These are phyloP conservation scores for Asobara japonica DNA, from an alignment of 1,140 invertebrate species.

Conservation along the genomic window DNA sequence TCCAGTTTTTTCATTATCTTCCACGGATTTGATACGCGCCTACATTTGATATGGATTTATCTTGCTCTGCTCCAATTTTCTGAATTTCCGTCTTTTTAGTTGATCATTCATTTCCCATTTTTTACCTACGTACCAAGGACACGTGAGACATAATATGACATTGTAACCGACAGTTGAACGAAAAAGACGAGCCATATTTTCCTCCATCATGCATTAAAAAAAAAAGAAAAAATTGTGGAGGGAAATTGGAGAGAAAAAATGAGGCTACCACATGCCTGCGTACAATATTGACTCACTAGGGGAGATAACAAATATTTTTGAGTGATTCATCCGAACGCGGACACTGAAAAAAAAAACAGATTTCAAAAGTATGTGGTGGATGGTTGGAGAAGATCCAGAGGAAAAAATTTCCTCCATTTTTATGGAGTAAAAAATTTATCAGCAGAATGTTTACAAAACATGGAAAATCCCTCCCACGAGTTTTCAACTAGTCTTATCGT, in stretches of 20 bases:
- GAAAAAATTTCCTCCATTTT: too few relatives aligned
- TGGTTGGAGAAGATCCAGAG: too few relatives aligned
- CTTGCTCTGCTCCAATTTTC: too few relatives aligned
- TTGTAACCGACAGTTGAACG: too few relatives aligned
- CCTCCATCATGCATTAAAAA: background rate
- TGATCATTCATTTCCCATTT: too few relatives aligned
- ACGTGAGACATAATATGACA: too few relatives aligned
- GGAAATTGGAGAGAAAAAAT: background rate
- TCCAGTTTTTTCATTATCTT: too few relatives aligned
- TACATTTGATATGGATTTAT: too few relatives aligned
- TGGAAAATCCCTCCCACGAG: background rate
- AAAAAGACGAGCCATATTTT: background rate
- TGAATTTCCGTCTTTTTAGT: too few relatives aligned
- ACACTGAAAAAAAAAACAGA: background rate
- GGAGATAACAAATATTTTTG: constrained; percentile 12
- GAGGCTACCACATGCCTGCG: constrained; percentile 4
- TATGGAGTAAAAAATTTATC: background rate
- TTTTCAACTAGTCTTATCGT: background rate
- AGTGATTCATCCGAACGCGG: background rate
- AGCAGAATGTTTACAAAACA: background rate
- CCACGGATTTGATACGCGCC: too few relatives aligned
- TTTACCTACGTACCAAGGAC: too few relatives aligned
- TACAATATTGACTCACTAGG: background rate
- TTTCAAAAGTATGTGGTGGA: too few relatives aligned
- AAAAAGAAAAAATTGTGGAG: background rate